Percentiles rank a stretch among this genome's conserved stretches.
These are phyloP conservation scores for Carduelis carduelis DNA, from an alignment of 2,797 vertebrate species.

Conservation along the genomic window DNA sequence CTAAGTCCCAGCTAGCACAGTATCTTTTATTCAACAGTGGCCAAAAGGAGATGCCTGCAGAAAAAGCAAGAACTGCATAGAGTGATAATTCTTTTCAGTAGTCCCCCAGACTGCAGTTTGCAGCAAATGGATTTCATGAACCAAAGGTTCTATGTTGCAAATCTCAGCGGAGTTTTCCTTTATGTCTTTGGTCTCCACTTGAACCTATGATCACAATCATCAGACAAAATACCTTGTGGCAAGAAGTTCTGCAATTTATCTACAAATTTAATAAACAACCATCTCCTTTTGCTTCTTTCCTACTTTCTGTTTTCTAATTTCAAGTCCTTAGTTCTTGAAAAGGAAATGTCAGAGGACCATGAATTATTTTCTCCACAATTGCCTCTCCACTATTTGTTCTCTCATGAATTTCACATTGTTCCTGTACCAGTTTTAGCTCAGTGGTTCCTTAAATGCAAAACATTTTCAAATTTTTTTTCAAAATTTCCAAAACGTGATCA, in stretches of 20 bases:
- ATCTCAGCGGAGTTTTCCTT: background rate
- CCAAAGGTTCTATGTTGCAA: background rate
- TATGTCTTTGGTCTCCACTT: background rate
- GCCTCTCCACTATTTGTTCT: background rate
- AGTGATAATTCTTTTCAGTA: background rate
- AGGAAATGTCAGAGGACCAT: background rate
- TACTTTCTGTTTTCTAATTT: background rate
- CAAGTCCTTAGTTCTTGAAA: background rate
- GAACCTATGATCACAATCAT: background rate
- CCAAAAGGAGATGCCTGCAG: accelerated
- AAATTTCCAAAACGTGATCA: no score
- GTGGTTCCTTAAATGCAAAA: background rate
- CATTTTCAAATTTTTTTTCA: no score
- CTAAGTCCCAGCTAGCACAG: background rate
- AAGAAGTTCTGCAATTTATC: background rate
- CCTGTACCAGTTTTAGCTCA: background rate
- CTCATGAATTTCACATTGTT: background rate
- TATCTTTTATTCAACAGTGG: background rate
- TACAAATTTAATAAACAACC: background rate
- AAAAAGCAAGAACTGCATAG: background rate
- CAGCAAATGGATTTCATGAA: background rate
- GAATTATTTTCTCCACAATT: background rate
- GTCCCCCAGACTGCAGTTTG: background rate
- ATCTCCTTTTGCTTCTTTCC: background rate
- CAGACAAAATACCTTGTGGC: background rate